A percentile compares a stretch with the other conserved stretches of the same genome.
Evolutionary conservation across 2,888 invertebrate species (phyloP).

Genomic region (Melipona bicolor): DNA sequence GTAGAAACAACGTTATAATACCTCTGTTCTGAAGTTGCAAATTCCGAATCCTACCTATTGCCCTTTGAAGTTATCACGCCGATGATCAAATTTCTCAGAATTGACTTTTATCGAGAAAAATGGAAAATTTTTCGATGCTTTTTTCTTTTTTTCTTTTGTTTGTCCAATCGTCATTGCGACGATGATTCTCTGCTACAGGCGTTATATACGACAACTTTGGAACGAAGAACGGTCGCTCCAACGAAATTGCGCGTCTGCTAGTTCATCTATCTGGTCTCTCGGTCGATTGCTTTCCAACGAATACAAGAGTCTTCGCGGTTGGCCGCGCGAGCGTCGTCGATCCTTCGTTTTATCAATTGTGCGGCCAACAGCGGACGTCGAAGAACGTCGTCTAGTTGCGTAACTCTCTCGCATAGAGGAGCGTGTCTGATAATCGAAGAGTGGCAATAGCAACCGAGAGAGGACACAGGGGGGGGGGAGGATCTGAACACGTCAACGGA

Average conservation of each 20-base stretch:
- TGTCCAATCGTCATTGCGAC: no score
- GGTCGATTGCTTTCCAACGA: constrained; percentile 2
- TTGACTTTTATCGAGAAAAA: no score
- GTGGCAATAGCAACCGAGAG: background rate
- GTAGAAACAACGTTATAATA: no score
- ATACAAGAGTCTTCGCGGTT: background rate
- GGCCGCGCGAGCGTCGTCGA: background rate
- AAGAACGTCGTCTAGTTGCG: constrained; percentile 26
- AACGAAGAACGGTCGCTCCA: background rate
- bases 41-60: no score
- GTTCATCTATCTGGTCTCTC: background rate
- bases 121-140: no score
- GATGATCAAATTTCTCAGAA: no score
- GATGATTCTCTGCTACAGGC: background rate
- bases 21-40: no score
- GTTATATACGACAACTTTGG: background rate
- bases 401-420: constrained; percentile 28
- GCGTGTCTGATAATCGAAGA: constrained; percentile 30
- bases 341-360: constrained; percentile 29
- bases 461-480: background rate
- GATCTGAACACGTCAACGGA: constrained; percentile 36
- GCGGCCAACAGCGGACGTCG: constrained; percentile 13
- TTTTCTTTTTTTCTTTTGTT: no score
- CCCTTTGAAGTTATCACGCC: no score
- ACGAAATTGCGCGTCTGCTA: background rate